Conservation (phyloP, 2,888 invertebrate genomes). For the Polylopha cassiicola region DNA sequence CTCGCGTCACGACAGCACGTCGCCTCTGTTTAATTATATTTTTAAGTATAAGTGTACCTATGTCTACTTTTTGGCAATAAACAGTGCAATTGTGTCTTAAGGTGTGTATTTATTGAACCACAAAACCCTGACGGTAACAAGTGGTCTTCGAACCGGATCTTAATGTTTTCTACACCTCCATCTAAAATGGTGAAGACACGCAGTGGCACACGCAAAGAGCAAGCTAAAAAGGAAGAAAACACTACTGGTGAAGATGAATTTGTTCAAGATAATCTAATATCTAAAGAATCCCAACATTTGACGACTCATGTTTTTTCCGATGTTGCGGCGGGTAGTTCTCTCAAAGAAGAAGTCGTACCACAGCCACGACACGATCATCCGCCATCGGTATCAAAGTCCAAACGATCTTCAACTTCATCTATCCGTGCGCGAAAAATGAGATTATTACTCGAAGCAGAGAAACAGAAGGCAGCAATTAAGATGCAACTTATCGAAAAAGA, state of each 20-base stretch:
- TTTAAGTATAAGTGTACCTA: too few species aligned
- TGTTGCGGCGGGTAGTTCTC: not conserved
- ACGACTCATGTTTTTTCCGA: too few species aligned
- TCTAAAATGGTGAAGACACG: conserved; percentile 2
- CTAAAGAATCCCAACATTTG: too few species aligned
- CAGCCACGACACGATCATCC: not conserved
- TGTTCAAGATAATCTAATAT: not conserved
- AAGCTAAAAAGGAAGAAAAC: not conserved
- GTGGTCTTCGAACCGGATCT: conserved; percentile 1
- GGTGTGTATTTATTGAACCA: too few species aligned
- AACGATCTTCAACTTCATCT: not conserved
- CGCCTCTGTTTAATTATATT: too few species aligned
- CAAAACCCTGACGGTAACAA: too few species aligned
- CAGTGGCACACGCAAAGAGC: not conserved
- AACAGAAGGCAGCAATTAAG: not conserved
- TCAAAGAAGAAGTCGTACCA: not conserved
- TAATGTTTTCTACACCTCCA: conserved; percentile 1
- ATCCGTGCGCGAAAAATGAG: not conserved
- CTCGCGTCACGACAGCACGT: too few species aligned
- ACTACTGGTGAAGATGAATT: not conserved
- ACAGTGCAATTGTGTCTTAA: too few species aligned
- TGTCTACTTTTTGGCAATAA: too few species aligned
- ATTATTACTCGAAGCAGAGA: conserved; percentile 2
- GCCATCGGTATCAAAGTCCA: not conserved
- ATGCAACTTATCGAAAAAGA: conserved; percentile 8